Evolutionary conservation across 2,797 vertebrate species (phyloP).

Genomic region (Brachyrhaphis roseni): DNA sequence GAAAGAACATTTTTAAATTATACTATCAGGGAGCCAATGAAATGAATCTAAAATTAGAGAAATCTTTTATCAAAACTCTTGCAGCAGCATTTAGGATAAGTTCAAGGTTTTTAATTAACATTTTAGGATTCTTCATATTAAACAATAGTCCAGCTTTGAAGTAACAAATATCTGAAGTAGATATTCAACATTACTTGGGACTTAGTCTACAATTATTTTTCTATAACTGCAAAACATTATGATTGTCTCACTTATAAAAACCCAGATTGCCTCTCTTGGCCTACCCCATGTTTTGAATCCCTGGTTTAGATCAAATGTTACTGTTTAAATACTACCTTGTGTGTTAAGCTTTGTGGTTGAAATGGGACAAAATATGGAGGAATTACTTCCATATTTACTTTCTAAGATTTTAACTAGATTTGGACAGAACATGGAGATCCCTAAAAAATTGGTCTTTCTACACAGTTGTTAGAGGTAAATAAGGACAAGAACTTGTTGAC

Average conservation of each 20-base stretch:
- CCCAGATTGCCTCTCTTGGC: not conserved
- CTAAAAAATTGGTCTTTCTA: not conserved
- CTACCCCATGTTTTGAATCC: not conserved
- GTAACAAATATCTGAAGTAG: not conserved
- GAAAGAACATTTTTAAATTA: not conserved
- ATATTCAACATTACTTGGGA: not conserved
- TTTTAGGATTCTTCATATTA: not conserved
- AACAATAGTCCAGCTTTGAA: not conserved
- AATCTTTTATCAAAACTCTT: not conserved
- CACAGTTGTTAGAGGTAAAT: not conserved
- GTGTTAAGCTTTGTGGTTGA: not conserved
- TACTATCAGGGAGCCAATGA: not conserved
- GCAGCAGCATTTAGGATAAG: not conserved
- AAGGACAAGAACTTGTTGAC: conserved; percentile 36
- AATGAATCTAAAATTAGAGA: not conserved
- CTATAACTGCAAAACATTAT: not conserved
- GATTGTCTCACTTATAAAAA: not conserved
- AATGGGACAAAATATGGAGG: not conserved
- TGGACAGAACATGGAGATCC: not conserved
- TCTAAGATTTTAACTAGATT: not conserved
- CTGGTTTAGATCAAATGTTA: not conserved
- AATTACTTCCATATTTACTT: not conserved
- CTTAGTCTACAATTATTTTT: not conserved
- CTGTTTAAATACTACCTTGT: not conserved
- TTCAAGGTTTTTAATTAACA: not conserved